phyloP scores from a whole-genome alignment of 2,113 vertebrate species.

The Ceyx margarethae region DNA sequence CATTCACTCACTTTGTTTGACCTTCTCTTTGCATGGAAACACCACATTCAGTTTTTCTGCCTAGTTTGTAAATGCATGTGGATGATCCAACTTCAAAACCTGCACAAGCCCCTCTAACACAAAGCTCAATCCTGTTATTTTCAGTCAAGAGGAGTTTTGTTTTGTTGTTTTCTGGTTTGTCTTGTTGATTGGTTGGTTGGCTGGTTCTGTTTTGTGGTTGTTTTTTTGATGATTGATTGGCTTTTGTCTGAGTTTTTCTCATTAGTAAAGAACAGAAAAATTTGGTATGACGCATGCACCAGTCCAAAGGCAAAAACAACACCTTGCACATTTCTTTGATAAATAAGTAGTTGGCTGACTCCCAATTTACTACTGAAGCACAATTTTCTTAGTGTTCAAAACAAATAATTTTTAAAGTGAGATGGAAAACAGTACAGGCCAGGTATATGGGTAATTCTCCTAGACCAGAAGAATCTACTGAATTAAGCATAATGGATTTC shows the following conservation, averaged over 20 bases:
- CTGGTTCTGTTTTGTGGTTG: rapidly evolving
- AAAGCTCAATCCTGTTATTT: not conserved
- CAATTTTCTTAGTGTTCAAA: not conserved
- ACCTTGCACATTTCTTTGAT: not conserved
- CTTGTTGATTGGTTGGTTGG: not conserved
- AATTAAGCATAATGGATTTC: not conserved
- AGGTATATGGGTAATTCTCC: not conserved
- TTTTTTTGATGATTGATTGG: too few relatives aligned
- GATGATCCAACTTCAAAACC: not conserved
- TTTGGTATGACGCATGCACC: not conserved
- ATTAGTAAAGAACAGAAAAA: not conserved
- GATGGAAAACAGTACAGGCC: not conserved
- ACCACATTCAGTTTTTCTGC: not conserved
- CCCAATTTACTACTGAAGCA: not conserved
- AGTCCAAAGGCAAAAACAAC: not conserved
- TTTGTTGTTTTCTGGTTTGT: not conserved
- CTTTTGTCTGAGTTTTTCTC: not conserved
- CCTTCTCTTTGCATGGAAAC: not conserved
- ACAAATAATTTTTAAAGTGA: not conserved
- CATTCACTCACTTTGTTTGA: constrained; percentile 6
- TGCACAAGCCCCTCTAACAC: not conserved
- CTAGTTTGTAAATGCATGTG: not conserved
- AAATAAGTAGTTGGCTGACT: not conserved
- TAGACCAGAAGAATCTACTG: not conserved
- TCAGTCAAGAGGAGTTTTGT: not conserved